Conservation (phyloP, 2,797 vertebrate species). For the Characodon lateralis region DNA sequence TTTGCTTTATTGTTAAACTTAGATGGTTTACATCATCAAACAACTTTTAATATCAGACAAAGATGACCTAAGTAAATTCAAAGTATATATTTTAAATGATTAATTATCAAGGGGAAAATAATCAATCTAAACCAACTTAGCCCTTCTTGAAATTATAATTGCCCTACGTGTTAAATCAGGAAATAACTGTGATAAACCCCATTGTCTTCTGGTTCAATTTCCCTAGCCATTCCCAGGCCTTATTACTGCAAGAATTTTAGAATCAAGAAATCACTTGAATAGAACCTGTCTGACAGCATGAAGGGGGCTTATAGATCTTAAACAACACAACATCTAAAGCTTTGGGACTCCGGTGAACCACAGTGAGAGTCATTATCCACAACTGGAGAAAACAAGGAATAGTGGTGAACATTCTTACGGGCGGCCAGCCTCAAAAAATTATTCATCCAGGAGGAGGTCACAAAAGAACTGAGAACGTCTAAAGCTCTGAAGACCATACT, state of each 20-base stretch:
- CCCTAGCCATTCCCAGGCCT: neutral
- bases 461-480: neutral
- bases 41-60: too few species aligned
- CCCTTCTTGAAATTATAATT: neutral
- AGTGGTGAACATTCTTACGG: neutral
- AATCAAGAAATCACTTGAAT: neutral
- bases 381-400: neutral
- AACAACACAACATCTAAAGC: neutral
- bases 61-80: neutral
- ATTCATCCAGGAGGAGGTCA: too few species aligned
- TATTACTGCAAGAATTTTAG: neutral
- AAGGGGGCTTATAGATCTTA: too few species aligned
- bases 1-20: too few species aligned
- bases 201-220: too few species aligned
- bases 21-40: too few species aligned
- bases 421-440: too few species aligned
- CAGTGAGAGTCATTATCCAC: neutral
- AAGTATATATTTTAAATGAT: neutral
- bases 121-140: neutral
- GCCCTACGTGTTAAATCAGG: too few species aligned
- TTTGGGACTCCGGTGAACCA: too few species aligned
- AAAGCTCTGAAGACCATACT: neutral
- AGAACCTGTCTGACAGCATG: neutral
- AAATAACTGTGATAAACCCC: too few species aligned
- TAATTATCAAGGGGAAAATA: neutral